Percentiles rank a stretch among this genome's conserved stretches.
Conservation (phyloP, 2,888 invertebrate genomes). For the Microctonus brassicae region DNA sequence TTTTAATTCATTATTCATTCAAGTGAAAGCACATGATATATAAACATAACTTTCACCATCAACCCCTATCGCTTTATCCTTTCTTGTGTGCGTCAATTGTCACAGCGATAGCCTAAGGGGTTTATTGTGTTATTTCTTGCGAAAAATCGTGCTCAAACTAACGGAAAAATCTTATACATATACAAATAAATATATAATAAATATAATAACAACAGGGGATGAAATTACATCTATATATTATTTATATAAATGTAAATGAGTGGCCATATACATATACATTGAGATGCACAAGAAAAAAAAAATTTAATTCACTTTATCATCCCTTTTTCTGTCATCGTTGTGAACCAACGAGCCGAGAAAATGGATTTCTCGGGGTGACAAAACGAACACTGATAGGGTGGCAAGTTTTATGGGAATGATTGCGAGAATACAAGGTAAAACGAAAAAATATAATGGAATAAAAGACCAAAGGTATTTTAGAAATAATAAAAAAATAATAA, state of each 20-base stretch:
- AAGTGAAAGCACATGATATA: neutral
- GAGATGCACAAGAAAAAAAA: constrained; percentile 26
- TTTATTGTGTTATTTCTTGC: neutral
- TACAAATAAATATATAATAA: neutral
- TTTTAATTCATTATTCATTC: neutral
- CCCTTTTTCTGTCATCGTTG: constrained; percentile 22
- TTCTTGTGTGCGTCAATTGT: neutral
- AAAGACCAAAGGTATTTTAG: neutral
- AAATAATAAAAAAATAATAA: too few relatives aligned
- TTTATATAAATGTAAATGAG: neutral
- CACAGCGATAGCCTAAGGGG: neutral
- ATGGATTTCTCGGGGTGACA: constrained; percentile 39
- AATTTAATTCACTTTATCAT: constrained; percentile 48
- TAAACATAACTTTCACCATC: neutral
- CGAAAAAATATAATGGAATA: constrained; percentile 5
- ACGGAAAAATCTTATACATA: constrained; percentile 5
- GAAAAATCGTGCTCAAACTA: constrained; percentile 12
- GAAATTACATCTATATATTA: neutral
- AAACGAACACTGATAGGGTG: constrained; percentile 35
- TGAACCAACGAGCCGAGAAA: constrained; percentile 44
- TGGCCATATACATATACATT: constrained; percentile 36
- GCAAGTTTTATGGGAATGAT: constrained; percentile 33
- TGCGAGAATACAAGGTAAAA: constrained; percentile 37
- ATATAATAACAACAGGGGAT: neutral
- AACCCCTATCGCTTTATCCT: neutral